Evolutionary conservation across 1,140 invertebrate genomes (phyloP).

Genomic region (Drosophila bocki): DNA sequence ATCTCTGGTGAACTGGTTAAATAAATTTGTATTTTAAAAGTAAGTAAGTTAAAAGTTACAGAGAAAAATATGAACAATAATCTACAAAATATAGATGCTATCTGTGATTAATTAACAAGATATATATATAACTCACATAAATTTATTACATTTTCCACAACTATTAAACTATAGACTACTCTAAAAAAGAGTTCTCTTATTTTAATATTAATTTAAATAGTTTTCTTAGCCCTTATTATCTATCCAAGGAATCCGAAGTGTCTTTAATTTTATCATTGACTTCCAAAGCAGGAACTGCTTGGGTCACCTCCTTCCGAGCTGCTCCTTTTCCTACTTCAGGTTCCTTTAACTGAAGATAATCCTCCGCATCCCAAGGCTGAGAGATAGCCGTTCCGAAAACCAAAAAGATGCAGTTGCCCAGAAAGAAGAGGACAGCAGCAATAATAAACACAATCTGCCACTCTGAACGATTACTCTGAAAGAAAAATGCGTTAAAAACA

Average conservation of each 20-base stretch:
- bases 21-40: neutral
- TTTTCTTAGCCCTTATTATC: neutral
- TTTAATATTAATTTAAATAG: neutral
- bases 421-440: constrained; percentile 88
- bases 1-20: neutral
- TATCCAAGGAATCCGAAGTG: neutral
- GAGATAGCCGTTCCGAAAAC: constrained; percentile 88
- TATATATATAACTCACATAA: neutral
- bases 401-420: constrained; percentile 89
- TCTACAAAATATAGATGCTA: neutral
- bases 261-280: neutral
- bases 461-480: constrained; percentile 86
- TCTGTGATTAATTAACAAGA: neutral
- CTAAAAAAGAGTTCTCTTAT: neutral
- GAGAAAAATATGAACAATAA: neutral
- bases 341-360: constrained; percentile 34
- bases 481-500: neutral
- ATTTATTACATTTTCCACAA: neutral
- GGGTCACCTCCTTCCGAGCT: neutral
- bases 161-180: neutral
- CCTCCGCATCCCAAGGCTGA: constrained; percentile 88
- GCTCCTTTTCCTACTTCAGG: neutral
- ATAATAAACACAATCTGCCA: constrained; percentile 93
- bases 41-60: neutral
- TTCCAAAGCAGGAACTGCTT: neutral